phyloP scores from a whole-genome alignment of 1,140 invertebrate genomes.

The Scaptomyza graminum region DNA sequence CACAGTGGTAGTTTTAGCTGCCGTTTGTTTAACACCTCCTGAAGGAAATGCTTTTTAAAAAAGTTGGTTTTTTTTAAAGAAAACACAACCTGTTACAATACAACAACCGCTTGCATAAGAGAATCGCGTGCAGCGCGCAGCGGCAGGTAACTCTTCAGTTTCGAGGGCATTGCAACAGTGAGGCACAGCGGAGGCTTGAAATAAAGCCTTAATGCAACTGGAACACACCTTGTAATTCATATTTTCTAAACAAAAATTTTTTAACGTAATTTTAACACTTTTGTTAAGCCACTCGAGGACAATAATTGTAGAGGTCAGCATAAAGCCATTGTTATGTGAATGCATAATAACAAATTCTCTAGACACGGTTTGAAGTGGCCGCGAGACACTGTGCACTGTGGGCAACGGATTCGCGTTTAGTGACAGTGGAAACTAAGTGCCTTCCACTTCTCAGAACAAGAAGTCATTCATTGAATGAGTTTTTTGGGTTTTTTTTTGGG shows the following conservation, averaged over 20 bases:
- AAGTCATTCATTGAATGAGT: constrained; percentile 40
- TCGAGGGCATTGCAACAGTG: constrained; percentile 29
- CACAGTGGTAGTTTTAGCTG: constrained; percentile 38
- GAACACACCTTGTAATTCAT: constrained; percentile 52
- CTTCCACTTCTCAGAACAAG: constrained; percentile 29
- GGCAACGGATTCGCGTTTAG: constrained; percentile 25
- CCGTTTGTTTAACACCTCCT: constrained; percentile 54
- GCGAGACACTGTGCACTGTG: constrained; percentile 40
- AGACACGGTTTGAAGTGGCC: constrained; percentile 53
- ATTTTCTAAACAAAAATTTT: constrained; percentile 50
- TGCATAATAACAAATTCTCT: constrained; percentile 23
- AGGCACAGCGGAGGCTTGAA: constrained; percentile 33
- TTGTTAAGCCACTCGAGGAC: constrained; percentile 26
- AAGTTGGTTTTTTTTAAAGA: constrained; percentile 33
- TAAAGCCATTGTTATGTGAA: constrained; percentile 21
- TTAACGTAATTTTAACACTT: constrained; percentile 51
- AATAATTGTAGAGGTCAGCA: constrained; percentile 36
- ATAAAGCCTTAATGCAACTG: not conserved
- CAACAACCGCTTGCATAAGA: constrained; percentile 30
- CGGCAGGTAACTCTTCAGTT: constrained; percentile 53
- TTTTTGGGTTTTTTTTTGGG: constrained; percentile 18
- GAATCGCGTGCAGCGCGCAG: constrained; percentile 25
- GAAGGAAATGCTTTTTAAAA: not conserved
- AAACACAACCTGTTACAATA: constrained; percentile 41
- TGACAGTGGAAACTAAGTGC: constrained; percentile 30